A percentile compares a stretch with the other conserved stretches of the same genome.
Conservation (phyloP, 37 sponge, comb jelly and placozoan species). For the Chondrilla cf. caribensis region DNA sequence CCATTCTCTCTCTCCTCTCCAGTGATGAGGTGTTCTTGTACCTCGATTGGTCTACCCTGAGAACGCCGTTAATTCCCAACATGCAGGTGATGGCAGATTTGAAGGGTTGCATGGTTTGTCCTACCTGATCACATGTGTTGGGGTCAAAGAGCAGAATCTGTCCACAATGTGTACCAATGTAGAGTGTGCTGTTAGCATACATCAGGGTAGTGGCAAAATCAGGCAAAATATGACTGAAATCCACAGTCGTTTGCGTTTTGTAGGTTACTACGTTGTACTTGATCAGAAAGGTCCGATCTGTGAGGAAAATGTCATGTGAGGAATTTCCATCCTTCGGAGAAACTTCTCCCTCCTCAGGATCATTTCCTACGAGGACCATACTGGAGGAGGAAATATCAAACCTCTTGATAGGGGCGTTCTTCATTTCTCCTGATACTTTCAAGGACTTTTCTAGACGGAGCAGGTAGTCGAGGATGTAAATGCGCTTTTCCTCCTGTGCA, state of each 20-base stretch:
- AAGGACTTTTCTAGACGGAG: too few relatives aligned
- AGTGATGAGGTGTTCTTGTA: background rate
- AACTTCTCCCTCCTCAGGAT: too few relatives aligned
- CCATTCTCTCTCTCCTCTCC: background rate
- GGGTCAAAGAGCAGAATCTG: background rate
- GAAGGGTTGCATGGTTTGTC: background rate
- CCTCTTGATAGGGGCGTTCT: background rate
- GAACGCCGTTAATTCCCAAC: background rate
- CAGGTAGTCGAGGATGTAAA: background rate
- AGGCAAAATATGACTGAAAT: background rate
- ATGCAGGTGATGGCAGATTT: background rate
- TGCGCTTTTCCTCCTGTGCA: background rate
- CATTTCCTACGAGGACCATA: background rate
- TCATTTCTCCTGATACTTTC: too few relatives aligned
- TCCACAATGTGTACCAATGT: background rate
- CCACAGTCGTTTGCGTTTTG: background rate
- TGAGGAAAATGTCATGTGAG: too few relatives aligned
- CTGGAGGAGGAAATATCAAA: background rate
- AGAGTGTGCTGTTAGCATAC: background rate
- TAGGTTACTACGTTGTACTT: background rate
- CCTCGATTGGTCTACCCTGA: background rate
- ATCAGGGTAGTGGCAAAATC: background rate
- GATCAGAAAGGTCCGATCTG: too few relatives aligned
- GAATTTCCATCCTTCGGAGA: too few relatives aligned
- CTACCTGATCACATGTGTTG: background rate